Evolutionary conservation across 2,888 invertebrate species (phyloP).

Genomic region (Phortica okadai): DNA sequence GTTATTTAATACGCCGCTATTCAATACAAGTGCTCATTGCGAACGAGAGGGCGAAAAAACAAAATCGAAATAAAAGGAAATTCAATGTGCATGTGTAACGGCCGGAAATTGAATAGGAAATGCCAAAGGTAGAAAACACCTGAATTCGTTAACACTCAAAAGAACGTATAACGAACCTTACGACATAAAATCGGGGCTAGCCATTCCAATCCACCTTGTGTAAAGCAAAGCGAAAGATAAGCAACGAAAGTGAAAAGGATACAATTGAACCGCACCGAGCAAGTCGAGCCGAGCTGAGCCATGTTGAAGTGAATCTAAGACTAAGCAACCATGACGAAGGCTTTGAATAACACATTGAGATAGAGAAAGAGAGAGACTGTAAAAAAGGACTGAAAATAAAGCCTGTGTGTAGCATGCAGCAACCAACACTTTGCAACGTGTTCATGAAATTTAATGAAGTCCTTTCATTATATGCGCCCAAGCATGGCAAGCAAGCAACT

Average conservation of each 20-base stretch:
- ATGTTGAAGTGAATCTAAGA: background rate
- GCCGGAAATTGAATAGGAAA: slow-evolving; percentile 31
- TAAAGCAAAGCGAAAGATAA: background rate
- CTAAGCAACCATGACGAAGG: slow-evolving; percentile 28
- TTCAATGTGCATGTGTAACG: background rate
- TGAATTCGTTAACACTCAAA: slow-evolving; percentile 15
- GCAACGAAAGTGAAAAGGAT: background rate
- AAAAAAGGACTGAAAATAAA: background rate
- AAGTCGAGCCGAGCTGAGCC: too few species aligned
- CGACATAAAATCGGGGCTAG: background rate
- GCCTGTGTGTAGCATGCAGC: background rate
- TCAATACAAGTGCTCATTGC: background rate
- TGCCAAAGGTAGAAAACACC: slow-evolving; percentile 19
- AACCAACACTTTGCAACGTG: background rate
- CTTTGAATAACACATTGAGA: background rate
- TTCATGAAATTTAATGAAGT: background rate
- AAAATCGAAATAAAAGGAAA: slow-evolving; percentile 8
- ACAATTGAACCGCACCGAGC: too few species aligned
- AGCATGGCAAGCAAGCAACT: background rate
- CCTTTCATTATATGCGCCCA: slow-evolving; percentile 2
- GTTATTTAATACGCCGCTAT: background rate
- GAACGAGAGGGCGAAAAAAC: background rate
- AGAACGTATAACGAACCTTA: background rate
- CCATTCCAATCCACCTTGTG: background rate
- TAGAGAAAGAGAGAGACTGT: background rate